Conservation (phyloP, 1,140 invertebrate genomes). For the Drosophila repletoides region DNA sequence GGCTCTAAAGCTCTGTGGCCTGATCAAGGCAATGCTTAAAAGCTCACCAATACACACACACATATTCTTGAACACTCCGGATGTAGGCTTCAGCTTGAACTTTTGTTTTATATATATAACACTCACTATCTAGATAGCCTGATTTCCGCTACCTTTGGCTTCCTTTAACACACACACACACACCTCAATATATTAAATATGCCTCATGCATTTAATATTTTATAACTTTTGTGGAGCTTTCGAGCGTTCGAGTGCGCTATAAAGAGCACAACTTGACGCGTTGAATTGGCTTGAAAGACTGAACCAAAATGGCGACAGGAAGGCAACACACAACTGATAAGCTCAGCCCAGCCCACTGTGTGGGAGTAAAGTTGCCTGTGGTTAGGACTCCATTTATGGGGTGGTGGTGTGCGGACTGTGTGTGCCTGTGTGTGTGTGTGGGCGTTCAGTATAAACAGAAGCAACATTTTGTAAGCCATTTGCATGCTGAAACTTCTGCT, state of each 20-base stretch:
- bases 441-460: no score
- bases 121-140: slow-evolving; percentile 1
- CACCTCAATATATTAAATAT: slow-evolving; percentile 11
- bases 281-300: slow-evolving; percentile 45
- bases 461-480: slow-evolving; percentile 38
- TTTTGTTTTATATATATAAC: slow-evolving; percentile 3
- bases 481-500: slow-evolving; percentile 32
- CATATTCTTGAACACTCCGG: no score
- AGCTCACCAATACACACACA: neutral
- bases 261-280: slow-evolving; percentile 41
- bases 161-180: slow-evolving; percentile 4
- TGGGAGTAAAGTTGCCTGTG: slow-evolving; percentile 17
- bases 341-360: neutral
- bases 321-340: slow-evolving; percentile 55
- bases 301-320: slow-evolving; percentile 29
- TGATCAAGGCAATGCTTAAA: neutral
- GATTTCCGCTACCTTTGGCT: slow-evolving; percentile 4
- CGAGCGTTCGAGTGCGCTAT: neutral
- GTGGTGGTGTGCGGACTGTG: neutral
- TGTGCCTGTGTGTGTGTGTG: no score
- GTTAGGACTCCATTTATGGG: slow-evolving; percentile 5
- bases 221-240: slow-evolving; percentile 4
- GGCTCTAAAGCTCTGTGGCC: neutral
- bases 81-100: neutral
- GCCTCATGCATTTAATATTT: slow-evolving; percentile 27